These are phyloP conservation scores for Temnothorax curvispinosus DNA, from an alignment of 1,140 invertebrate genomes.

Conservation along the genomic window DNA sequence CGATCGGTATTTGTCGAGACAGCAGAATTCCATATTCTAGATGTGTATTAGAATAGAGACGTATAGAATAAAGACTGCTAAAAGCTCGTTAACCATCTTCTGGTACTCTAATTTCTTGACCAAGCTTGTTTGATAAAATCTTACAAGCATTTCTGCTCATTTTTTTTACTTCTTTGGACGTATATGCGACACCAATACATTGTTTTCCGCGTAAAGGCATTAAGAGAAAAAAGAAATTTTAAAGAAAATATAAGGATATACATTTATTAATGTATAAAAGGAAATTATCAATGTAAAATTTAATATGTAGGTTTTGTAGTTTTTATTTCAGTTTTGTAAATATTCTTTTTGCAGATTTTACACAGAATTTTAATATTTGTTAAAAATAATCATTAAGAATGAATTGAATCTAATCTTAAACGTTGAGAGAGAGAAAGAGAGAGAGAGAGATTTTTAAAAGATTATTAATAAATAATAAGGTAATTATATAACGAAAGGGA, in stretches of 20 bases:
- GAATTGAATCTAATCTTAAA: neutral
- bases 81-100: conserved; percentile 39
- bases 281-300: neutral
- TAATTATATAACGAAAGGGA: neutral
- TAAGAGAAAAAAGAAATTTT: neutral
- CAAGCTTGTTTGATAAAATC: neutral
- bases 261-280: neutral
- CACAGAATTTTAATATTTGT: neutral
- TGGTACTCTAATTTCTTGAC: conserved; percentile 8
- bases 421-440: neutral
- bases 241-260: neutral
- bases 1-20: neutral
- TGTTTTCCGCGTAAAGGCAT: neutral
- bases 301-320: neutral
- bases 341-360: neutral
- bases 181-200: neutral
- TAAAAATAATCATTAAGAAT: neutral
- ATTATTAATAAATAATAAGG: neutral
- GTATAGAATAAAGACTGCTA: neutral
- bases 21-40: neutral
- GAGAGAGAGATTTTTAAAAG: neutral
- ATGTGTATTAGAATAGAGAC: neutral
- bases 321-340: neutral
- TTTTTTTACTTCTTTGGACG: neutral
- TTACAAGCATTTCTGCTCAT: neutral